Base-by-base conservation (phyloP, 2,113 vertebrate species). In the Oryzias celebensis region DNA sequence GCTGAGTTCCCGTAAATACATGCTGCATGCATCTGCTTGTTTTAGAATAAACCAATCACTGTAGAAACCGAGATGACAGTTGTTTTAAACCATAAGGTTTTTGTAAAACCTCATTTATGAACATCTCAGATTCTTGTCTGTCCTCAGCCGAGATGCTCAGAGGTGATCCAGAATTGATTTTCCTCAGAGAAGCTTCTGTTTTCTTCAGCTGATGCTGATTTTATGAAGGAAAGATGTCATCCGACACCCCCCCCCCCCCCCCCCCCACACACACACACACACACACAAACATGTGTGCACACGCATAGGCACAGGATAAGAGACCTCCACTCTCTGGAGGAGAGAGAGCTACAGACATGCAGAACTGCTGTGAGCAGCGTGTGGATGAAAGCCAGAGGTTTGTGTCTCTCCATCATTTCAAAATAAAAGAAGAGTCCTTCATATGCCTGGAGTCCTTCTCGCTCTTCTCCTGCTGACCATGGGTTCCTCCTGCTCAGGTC, bases 401-500 rank as follows among this genome's bases (percentile, higher is more conserved):
- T 50, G 76, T 72, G 71, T 68, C 52, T 51, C 14, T 60, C 7
- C 50, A 61, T n/a, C 14, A 51, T 51, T 24, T 65, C 14, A 26
- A 36, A 20, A 22, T 7, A 42, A 8, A 49, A 5, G 6, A 18
- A 62, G 18, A 47, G 36, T 44, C 43, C 49, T 66, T 26, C 2
- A 2, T 46, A 17, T 46, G 24, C 60, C 13, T 12, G 65, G 57
- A n/a, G 53, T 3, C 46, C 43, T 14, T 31, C 57, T 68, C 31
- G 23, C 52, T 49, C n/a, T 65, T 23, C 3, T 60, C 41, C 23
- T 65, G 43, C 53, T 60, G n/a, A 58, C 26, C 12, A 83, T 83
- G 83, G 83, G 83, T 61, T 83, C 80, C 54, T 76, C 22, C 71
- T 83, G 80, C 58, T 73, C 72, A 1, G 48, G 31, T 58, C 63